Evolutionary conservation across 2,113 vertebrate genomes (phyloP).

Genomic region (Sturnira hondurensis): DNA sequence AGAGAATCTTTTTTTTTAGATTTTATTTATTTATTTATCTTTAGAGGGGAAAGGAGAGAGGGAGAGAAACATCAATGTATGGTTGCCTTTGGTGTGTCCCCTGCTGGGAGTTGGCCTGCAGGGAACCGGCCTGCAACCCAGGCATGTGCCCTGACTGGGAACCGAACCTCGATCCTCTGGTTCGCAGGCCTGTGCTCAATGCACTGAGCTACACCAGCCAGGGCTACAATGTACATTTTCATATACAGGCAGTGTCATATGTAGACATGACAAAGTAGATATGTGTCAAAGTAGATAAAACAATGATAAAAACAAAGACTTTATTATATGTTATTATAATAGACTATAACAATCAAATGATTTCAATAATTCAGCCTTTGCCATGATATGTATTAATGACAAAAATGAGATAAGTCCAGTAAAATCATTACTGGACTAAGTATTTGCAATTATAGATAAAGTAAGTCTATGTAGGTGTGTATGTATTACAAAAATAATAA

Average conservation of each 20-base stretch:
- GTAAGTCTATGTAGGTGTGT: neutral
- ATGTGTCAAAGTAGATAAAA: constrained; percentile 20
- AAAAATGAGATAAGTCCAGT: neutral
- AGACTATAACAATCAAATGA: neutral
- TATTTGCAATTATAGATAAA: neutral
- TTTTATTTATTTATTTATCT: too few relatives aligned
- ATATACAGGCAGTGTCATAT: neutral
- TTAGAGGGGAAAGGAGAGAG: too few relatives aligned
- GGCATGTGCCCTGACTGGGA: too few relatives aligned
- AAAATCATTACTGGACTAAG: neutral
- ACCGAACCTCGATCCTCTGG: too few relatives aligned
- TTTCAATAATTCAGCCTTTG: neutral
- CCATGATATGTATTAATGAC: neutral
- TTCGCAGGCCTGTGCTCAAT: too few relatives aligned
- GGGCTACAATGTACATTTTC: neutral
- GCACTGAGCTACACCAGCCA: too few relatives aligned
- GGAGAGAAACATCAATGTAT: too few relatives aligned
- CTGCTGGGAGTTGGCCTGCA: too few relatives aligned
- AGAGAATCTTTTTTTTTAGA: too few relatives aligned
- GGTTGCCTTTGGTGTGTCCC: too few relatives aligned
- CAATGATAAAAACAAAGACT: neutral
- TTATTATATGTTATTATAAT: neutral
- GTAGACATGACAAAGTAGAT: too few relatives aligned
- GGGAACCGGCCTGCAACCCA: too few relatives aligned
- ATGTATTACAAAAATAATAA: neutral